These are phyloP conservation scores for Artemia franciscana DNA, from an alignment of 1,140 invertebrate species.

Conservation along the genomic window DNA sequence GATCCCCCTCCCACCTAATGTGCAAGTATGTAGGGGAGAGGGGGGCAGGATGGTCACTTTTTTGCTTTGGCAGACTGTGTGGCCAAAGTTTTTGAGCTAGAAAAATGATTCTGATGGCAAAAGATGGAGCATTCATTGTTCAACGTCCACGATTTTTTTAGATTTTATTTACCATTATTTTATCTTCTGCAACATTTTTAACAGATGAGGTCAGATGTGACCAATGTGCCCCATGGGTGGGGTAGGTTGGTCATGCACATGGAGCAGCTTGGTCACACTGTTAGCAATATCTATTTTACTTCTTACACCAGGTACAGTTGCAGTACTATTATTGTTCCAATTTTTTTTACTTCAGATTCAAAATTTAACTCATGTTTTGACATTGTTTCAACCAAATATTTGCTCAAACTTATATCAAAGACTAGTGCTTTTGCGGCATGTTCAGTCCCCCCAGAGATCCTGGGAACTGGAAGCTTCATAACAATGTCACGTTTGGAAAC, in stretches of 20 bases:
- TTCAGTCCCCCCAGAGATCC: too few relatives aligned
- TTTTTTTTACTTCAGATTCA: too few relatives aligned
- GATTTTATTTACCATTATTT: not conserved
- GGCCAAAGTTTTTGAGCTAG: not conserved
- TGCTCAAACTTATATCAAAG: too few relatives aligned
- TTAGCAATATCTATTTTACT: too few relatives aligned
- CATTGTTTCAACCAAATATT: too few relatives aligned
- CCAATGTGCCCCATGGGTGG: not conserved
- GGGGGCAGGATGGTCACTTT: not conserved
- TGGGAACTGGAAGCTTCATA: too few relatives aligned
- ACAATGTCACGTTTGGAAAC: too few relatives aligned
- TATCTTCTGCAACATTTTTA: not conserved
- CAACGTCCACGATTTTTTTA: not conserved
- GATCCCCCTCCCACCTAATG: too few relatives aligned
- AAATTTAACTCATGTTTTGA: too few relatives aligned
- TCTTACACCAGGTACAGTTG: too few relatives aligned
- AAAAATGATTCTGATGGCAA: not conserved
- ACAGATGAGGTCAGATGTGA: not conserved
- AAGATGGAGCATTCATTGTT: not conserved
- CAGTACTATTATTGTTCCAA: too few relatives aligned
- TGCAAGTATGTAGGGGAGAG: not conserved
- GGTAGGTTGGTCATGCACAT: not conserved
- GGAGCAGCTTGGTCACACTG: conserved; percentile 9
- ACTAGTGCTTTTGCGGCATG: too few relatives aligned
- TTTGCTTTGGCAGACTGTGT: not conserved